phyloP scores from a whole-genome alignment of 1,140 invertebrate species.

The Trialeurodes vaporariorum region DNA sequence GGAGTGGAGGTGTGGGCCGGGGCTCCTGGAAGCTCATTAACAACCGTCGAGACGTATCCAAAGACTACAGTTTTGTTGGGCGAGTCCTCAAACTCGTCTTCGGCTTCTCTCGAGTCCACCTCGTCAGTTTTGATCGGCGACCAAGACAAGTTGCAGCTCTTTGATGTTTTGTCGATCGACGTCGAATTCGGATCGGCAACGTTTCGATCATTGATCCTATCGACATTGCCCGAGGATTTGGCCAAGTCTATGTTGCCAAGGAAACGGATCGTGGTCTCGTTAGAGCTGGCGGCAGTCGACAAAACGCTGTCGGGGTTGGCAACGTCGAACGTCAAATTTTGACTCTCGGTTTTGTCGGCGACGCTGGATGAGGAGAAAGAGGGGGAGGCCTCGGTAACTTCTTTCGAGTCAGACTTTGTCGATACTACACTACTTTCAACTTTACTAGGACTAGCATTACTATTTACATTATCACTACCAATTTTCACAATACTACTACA shows the following conservation, averaged over 20 bases:
- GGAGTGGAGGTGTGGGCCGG: conserved; percentile 25
- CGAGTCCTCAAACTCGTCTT: neutral
- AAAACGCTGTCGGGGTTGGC: no score
- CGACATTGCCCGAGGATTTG: neutral
- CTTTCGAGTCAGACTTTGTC: no score
- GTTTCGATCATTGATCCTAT: neutral
- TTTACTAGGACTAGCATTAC: no score
- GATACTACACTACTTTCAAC: no score
- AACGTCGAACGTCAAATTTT: no score
- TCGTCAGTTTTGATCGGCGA: neutral
- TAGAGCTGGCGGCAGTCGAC: no score
- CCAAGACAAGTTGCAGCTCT: neutral
- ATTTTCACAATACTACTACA: no score
- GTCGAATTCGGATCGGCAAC: neutral
- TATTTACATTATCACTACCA: no score
- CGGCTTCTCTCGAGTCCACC: no score
- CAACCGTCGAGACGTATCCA: neutral
- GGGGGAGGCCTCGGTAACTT: no score
- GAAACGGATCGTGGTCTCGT: neutral
- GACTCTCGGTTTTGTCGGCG: no score
- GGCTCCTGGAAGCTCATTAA: conserved; percentile 7
- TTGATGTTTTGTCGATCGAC: neutral
- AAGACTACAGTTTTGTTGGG: neutral
- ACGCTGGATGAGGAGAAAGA: no score
- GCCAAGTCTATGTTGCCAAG: neutral